Conservation (phyloP, 2,113 vertebrate species). For the Caretta caretta region DNA sequence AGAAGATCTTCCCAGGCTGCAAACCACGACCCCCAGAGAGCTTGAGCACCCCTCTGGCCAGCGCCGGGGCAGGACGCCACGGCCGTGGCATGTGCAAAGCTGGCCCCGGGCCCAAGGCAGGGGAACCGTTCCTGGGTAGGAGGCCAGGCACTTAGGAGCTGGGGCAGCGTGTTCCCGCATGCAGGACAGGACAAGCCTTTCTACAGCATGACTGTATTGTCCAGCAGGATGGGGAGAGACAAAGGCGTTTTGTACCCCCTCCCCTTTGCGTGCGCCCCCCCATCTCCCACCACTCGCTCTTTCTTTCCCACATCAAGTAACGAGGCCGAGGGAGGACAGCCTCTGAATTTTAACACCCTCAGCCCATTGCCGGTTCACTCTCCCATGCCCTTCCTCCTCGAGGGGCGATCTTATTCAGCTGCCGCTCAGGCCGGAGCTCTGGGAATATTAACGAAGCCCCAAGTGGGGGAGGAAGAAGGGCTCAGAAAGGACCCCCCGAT, state of each 20-base stretch:
- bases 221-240: constrained; percentile 4
- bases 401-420: not conserved
- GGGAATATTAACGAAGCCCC: not conserved
- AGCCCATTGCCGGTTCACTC: not conserved
- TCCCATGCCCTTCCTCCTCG: not conserved
- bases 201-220: not conserved
- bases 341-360: constrained; percentile 28
- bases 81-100: rapidly evolving
- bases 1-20: not conserved
- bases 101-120: not conserved
- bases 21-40: not conserved
- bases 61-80: rapidly evolving
- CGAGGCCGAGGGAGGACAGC: not conserved
- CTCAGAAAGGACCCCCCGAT: not conserved
- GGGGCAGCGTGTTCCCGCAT: not conserved
- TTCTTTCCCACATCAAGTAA: not conserved
- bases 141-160: not conserved
- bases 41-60: rapidly evolving
- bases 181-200: not conserved
- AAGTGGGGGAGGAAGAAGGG: rapidly evolving
- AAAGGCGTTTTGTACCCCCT: constrained; percentile 64
- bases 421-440: not conserved
- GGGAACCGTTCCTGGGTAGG: not conserved
- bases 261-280: constrained; percentile 55
- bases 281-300: not conserved